Percentiles rank a stretch among this genome's conserved stretches.
Conservation (phyloP, 1,140 invertebrate species). For the Lamellibrachia luymesi region DNA sequence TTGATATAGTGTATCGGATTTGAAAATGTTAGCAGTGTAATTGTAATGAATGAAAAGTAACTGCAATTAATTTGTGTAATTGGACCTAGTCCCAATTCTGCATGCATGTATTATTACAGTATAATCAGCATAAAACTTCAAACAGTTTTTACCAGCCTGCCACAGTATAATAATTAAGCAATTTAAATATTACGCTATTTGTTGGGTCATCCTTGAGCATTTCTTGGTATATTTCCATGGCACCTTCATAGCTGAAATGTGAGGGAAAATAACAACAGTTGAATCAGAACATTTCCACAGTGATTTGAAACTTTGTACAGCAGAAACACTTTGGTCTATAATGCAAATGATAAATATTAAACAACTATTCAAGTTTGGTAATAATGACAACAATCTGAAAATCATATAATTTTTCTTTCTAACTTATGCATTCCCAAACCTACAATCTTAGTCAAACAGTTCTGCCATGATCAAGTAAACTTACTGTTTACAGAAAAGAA, state of each 20-base stretch:
- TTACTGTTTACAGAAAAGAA: neutral
- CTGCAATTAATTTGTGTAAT: neutral
- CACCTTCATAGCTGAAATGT: slow-evolving; percentile 78
- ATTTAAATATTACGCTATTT: slow-evolving; percentile 70
- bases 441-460: too few relatives aligned
- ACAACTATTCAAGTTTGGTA: too few relatives aligned
- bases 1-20: too few relatives aligned
- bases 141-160: neutral
- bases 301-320: too few relatives aligned
- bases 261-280: neutral
- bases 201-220: slow-evolving; percentile 91
- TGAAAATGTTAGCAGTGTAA: neutral
- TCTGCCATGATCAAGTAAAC: neutral
- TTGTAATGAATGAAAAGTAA: neutral
- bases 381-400: too few relatives aligned
- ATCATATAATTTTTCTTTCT: too few relatives aligned
- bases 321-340: too few relatives aligned
- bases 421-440: too few relatives aligned
- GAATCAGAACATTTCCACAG: neutral
- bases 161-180: neutral
- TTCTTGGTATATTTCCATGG: slow-evolving; percentile 80
- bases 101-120: too few relatives aligned
- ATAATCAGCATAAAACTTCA: neutral
- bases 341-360: too few relatives aligned
- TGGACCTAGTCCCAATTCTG: neutral